phyloP scores from a whole-genome alignment of 2,113 vertebrate species.

The Craseonycteris thonglongyai region DNA sequence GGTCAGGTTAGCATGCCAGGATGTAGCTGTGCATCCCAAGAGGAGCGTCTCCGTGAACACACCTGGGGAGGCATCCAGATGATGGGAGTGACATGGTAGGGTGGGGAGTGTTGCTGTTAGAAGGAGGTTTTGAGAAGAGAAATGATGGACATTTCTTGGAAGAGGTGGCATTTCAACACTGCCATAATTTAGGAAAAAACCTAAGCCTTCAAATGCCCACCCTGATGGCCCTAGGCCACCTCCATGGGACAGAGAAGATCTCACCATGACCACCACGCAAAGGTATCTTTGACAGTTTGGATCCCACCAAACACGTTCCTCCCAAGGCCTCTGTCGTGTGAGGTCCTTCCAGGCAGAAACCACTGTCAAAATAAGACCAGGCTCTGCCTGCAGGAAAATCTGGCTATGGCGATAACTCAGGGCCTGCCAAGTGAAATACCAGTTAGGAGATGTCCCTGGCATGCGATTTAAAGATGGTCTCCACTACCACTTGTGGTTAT shows the following conservation, averaged over 20 bases:
- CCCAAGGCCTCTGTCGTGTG: neutral
- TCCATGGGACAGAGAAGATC: neutral
- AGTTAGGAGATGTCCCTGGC: conserved; percentile 53
- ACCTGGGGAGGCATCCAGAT: neutral
- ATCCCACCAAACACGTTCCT: neutral
- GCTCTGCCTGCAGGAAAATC: conserved; percentile 27
- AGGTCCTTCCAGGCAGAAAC: neutral
- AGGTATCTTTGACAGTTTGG: neutral
- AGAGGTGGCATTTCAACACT: neutral
- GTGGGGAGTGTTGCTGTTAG: no score
- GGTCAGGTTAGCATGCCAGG: neutral
- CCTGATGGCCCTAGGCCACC: no score
- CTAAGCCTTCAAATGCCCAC: neutral
- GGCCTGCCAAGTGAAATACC: conserved; percentile 7
- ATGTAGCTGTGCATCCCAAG: neutral
- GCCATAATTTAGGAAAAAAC: neutral
- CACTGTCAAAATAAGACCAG: neutral
- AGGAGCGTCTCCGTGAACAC: neutral
- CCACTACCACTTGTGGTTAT: conserved; percentile 56
- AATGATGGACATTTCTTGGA: neutral
- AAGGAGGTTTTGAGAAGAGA: neutral
- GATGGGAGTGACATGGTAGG: accelerated
- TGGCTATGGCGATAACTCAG: neutral
- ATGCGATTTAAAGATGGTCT: conserved; percentile 37
- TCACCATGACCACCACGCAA: no score